Evolutionary conservation across 2,888 invertebrate genomes (phyloP), one percentile per base, ranked within the genome.

Genomic region (Elgonia sp.): DNA sequence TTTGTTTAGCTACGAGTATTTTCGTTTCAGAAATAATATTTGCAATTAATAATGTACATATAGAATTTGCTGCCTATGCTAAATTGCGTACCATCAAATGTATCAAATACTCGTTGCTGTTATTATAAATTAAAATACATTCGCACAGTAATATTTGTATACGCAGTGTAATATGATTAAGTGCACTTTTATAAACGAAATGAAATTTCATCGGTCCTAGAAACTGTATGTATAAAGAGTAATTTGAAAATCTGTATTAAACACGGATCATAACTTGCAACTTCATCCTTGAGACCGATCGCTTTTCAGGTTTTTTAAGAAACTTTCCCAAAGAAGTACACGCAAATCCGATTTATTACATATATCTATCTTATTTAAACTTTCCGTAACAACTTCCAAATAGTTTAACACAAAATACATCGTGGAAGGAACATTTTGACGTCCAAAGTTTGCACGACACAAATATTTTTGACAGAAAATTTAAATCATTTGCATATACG

Each of bases 311-410:
- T 65, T 82, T 73, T 83, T 83, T 75, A 57, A 42, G 67, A 60
- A 84, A 83, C 60, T 84, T 76, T 69, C 3, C 29, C 9, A 62
- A 75, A 75, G 46, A 62, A 76, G 39, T 70, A 21, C 55, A 84
- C 67, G 39, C 60, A 75, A 76, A 84, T 70, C 55, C 62, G 75
- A 84, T 84, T 84, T 77, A 77, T 84, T 77, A 77, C 70, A 55
- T 63, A 63, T 70, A 84, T 70, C 18, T 77, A 70, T 70, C 70
- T 84, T 70, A 75, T 84, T 84, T 84, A 77, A 84, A 84, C 75
- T 84, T 84, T 70, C 55, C 63, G 53, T 50, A 76, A 46, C 57
- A 63, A 76, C 77, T 84, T 84, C 20, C 60, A 62, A 70, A 77
- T 84, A 77, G 70, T 70, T 77, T 70, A 62, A 76, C 53, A 53